Base-by-base conservation (phyloP, 1,140 invertebrate species). In the Papilio xuthus region DNA sequence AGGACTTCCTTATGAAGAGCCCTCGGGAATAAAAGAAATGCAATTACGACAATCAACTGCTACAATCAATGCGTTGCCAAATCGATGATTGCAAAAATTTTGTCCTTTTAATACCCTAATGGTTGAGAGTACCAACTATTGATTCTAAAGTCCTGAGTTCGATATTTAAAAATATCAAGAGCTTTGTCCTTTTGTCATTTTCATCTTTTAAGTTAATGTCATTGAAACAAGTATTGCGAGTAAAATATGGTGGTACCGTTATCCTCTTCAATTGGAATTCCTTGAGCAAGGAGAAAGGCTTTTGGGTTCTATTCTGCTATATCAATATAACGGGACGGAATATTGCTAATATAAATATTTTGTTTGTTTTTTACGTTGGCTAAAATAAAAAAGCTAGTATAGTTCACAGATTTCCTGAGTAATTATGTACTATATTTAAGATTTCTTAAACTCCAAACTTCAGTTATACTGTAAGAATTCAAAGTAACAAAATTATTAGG, bases 201-300 rank as follows among this genome's bases (percentile, higher is more conserved):
- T 8, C 20, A 74, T 20, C 53, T n/a, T 20, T 76, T 63, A 41
- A 53, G 18, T 60, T 53, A 75, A 75, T 60, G 32, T 76, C 18
- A 63, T 76, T 42, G 37, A 42, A 76, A 60, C 53, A 37, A 76
- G 72, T 53, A 75, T 56, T 75, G 72, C 72, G 42, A 63, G 53
- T 76, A 76, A 76, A 60, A 60, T 76, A 41, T 60, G 28, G 53
- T 18, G 41, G 74, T 76, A 63, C 74, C 74, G 74, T 63, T 76
- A 41, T 41, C 28, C 20, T 60, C 50, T 60, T 60, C 53, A 60
- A 60, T 75, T 56, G 73, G 26, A 75, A 75, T 76, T 76, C 74
- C 74, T 76, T 76, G 41, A 76, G 23, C 74, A 60, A 53, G 74
- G 74, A 60, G 74, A 76, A 76, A 76, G 74, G 50, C 53, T 37